Evolutionary conservation across 2,888 invertebrate species (phyloP).

Genomic region (Dascillus cervinus): DNA sequence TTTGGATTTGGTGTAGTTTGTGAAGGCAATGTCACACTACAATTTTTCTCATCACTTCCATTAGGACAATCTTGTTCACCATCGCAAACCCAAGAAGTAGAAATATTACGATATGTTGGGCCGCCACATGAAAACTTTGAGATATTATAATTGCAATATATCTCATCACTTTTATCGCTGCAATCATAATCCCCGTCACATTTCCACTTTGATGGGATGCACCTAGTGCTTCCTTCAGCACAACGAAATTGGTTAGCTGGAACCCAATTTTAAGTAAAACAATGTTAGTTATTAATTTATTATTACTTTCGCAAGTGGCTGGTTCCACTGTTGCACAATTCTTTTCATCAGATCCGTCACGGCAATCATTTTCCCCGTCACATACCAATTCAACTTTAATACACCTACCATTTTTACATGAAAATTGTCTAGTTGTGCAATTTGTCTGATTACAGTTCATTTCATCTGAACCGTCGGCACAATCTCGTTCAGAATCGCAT

Average conservation of each 20-base stretch:
- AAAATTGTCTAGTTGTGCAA: constrained; percentile 55
- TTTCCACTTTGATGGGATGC: constrained; percentile 67
- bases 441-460: constrained; percentile 48
- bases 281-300: too few species aligned
- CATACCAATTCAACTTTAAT: constrained; percentile 62
- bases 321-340: constrained; percentile 46
- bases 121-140: constrained; percentile 63
- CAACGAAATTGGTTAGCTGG: constrained; percentile 55
- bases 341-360: constrained; percentile 63
- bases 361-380: constrained; percentile 70
- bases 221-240: constrained; percentile 45
- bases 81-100: constrained; percentile 73
- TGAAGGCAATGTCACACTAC: constrained; percentile 37
- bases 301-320: constrained; percentile 36
- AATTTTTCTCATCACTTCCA: constrained; percentile 64
- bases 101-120: constrained; percentile 52
- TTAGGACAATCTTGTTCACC: constrained; percentile 68
- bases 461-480: constrained; percentile 55
- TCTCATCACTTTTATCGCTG: constrained; percentile 64
- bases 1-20: constrained; percentile 20
- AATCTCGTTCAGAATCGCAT: constrained; percentile 57
- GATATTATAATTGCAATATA: constrained; percentile 55
- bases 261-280: too few species aligned
- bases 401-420: constrained; percentile 67
- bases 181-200: constrained; percentile 83